Evolutionary conservation across 2,797 vertebrate genomes (phyloP), one percentile per base, ranked within the genome.

Genomic region (Acanthurus tractus): DNA sequence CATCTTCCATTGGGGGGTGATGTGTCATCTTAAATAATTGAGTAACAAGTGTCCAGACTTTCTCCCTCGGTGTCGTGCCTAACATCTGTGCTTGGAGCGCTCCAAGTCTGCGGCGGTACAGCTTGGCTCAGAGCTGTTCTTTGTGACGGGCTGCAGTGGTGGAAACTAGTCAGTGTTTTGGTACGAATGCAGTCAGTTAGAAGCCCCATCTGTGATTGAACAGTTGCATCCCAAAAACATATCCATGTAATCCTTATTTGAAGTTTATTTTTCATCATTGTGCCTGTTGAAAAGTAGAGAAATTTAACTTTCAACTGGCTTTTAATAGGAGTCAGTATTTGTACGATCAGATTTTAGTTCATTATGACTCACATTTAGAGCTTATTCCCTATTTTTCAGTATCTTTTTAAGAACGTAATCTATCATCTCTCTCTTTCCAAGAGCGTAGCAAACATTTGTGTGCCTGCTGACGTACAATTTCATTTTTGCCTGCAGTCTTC

Each of bases 21-120:
- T 89, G 91, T 91, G 92, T 93, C 92, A 91, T 93, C 91, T 91
- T 95, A 93, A 95, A 95, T 96, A 95, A 95, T 95, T 94, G 90
- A 95, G 93, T 94, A 94, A 94, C 91, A 92, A 95, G 93, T 94
- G 89, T 94, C 94, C 90, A 87, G 88, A 83, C 86, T 89, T 84
- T 84, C 87, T 88, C 86, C 76, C 87, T 82, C 79, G 36, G 71
- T 83, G 84, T 89, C 89, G 61, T 52, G 79, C 80, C 85, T 68
- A 87, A 90, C 91, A 93, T 91, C 91, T 94, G 92, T 89, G 89
- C 89, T 85, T 3, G 49, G 79, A 91, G 79, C 62, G 63, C 79
- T 89, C 86, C 88, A 86, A 73, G 79, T 79, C 75, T 75, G 74
- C 75, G 50, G 59, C 20, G 53, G 73, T 79, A 74, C 86, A 74